Evolutionary conservation across 2,888 invertebrate genomes (phyloP).

Genomic region (Portevinia maculata): DNA sequence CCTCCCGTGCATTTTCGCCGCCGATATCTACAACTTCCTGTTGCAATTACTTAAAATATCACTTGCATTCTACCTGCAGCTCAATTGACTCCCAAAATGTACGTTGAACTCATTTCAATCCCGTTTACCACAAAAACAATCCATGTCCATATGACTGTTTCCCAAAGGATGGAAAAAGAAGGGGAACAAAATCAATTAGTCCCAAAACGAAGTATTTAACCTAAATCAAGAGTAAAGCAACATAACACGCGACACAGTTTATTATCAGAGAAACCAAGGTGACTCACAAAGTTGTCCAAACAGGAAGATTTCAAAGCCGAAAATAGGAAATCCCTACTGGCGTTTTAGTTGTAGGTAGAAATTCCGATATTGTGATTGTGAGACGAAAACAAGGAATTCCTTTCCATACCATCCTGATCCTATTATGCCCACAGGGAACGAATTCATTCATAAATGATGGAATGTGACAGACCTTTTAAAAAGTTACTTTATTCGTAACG

Average conservation of each 20-base stretch:
- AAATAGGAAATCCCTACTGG: slow-evolving; percentile 65
- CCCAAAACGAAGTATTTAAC: slow-evolving; percentile 68
- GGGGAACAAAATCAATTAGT: slow-evolving; percentile 64
- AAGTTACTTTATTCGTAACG: slow-evolving; percentile 49
- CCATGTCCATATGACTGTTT: slow-evolving; percentile 24
- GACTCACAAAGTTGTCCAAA: slow-evolving; percentile 60
- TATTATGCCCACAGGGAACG: slow-evolving; percentile 47
- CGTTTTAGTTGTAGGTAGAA: slow-evolving; percentile 69
- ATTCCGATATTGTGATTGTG: slow-evolving; percentile 43
- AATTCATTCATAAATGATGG: slow-evolving; percentile 65
- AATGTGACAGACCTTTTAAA: slow-evolving; percentile 73
- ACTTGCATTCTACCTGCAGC: slow-evolving; percentile 16
- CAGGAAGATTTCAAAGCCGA: slow-evolving; percentile 55
- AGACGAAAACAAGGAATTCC: slow-evolving; percentile 53
- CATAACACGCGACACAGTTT: slow-evolving; percentile 65
- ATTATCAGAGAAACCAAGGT: slow-evolving; percentile 19
- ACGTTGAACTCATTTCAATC: slow-evolving; percentile 31
- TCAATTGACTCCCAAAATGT: slow-evolving; percentile 43
- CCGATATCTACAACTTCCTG: slow-evolving; percentile 53
- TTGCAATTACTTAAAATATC: slow-evolving; percentile 24
- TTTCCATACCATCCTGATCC: slow-evolving; percentile 27
- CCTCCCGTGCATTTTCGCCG: not conserved
- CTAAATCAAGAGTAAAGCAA: slow-evolving; percentile 59
- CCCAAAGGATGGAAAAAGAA: slow-evolving; percentile 6
- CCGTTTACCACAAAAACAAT: slow-evolving; percentile 43